Base-by-base conservation (phyloP, 2,888 invertebrate species). In the Ormyrus nitidulus region DNA sequence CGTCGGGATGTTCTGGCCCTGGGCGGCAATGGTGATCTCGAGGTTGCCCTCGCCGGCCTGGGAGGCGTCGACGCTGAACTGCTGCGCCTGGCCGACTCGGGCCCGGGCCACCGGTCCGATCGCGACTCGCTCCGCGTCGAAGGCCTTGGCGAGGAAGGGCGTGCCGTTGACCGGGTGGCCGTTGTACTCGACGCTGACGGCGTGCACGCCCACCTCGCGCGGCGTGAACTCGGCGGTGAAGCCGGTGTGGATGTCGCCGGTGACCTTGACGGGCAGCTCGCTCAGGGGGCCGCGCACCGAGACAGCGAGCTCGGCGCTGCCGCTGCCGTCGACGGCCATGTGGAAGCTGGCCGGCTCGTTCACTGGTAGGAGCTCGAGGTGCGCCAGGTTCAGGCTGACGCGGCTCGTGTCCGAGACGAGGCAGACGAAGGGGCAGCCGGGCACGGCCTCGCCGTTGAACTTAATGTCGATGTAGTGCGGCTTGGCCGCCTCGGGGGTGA, bases 1-100 rank as follows among this genome's bases (percentile, higher is more conserved):
- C 74, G 98, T 98, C 69, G 98, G 98, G 87, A 98, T 97, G 89
- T 98, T 97, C 83, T 97, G 93, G 74, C 98, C 97, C 89, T 96
- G 94, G 62, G 98, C 97, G 82, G 97, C 97, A 85, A 99, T 98
- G 68, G 98, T 98, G 84, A 99, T 99, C 92, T 99, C 99, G 84
- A 99, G 92, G 91, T 97, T 97, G 73, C 99, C 99, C 92, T 99
- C 99, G 9, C 99, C 99, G 66, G 99, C 98, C 90, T 97, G 96
- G 83, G 97, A 97, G 4, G 98, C 98, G 90, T 99, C 98, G 72
- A 99, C 98, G 19, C 96, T 96, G 88, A 98, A 96, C 87, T 98
- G 97, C n/a, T 98, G 96, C 5, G 97, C 95, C 84, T 97, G 94
- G 72, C 98, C 98, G 9, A 98, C 95, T 77, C 94, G 94, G 56